A percentile compares a stretch with the other conserved stretches of the same genome.
These are phyloP conservation scores for Gryon sp. DNA, from an alignment of 1,140 invertebrate genomes.

Conservation along the genomic window DNA sequence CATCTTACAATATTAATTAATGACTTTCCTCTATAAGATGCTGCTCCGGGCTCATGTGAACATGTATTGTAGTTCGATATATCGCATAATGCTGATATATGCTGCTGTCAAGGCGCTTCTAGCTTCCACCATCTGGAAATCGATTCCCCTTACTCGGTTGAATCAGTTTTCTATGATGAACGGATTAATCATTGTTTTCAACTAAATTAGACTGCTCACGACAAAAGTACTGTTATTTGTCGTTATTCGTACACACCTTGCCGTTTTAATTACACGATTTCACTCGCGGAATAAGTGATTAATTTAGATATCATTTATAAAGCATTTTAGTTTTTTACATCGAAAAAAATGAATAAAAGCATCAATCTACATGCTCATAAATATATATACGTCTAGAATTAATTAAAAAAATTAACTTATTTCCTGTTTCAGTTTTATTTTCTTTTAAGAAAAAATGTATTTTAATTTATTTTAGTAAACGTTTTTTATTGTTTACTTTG, in stretches of 20 bases:
- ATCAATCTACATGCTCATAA: no score
- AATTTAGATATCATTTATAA: no score
- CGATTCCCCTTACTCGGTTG: conserved; percentile 20
- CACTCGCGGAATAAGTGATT: no score
- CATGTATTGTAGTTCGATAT: conserved; percentile 15
- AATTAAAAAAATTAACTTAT: no score
- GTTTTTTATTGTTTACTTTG: no score
- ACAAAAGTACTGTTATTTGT: conserved; percentile 1
- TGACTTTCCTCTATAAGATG: conserved; percentile 40
- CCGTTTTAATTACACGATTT: no score
- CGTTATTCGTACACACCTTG: no score
- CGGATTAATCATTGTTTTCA: conserved; percentile 22
- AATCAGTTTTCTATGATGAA: conserved; percentile 21
- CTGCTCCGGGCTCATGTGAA: conserved; percentile 34
- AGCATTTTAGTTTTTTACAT: neutral
- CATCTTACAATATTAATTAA: conserved; percentile 55
- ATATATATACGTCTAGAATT: no score
- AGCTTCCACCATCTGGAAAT: conserved; percentile 36
- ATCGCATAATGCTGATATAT: conserved; percentile 43
- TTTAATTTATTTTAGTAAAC: no score
- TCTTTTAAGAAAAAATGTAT: neutral
- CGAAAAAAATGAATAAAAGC: no score
- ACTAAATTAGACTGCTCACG: neutral
- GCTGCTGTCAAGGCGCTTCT: conserved; percentile 28
- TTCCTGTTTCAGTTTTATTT: no score